Evolutionary conservation across 2,113 vertebrate genomes (phyloP), one percentile per base, ranked within the genome.

Genomic region (Bungarus multicinctus): DNA sequence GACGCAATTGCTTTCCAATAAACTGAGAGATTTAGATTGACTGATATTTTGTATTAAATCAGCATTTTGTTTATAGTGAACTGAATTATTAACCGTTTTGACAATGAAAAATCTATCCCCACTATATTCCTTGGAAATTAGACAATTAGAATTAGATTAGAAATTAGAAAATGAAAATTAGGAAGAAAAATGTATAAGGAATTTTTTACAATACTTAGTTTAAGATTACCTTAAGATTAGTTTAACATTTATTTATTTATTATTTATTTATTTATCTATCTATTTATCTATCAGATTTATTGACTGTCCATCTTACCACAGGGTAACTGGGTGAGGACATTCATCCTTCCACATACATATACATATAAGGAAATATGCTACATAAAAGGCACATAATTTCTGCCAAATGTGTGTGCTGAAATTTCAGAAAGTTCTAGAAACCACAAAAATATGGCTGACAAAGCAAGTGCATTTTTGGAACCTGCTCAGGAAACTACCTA

Each of bases 61-160:
- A 89, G 74, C 60, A 25, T 4, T 93, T 25, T 12, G 92, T 34
- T 39, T 39, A 92, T 5, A 11, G 18, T 10, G 54, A 92, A 85
- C 58, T 94, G 92, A 95, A 94, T 96, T 94, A 95, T 93, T 93
- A 96, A 55, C 69, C 50, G 88, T 89, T 93, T 60, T 47, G 86
- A n/a, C 88, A 90, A 10, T 89, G 57, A 91, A 94, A 93, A 93
- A 9, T 91, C 87, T 93, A 9, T 90, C 88, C 92, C 91, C 52
- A 50, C 94, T 87, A 93, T 87, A 12, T 91, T 97, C 86, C 92
- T 43, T 89, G 88, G 94, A 92, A 95, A 94, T 89, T 94, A 27
- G 90, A 93, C 95, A 95, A 92, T 22, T 22, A 55, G 20, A 55
- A 22, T 55, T 55, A 55, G 5, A 55, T 55, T 55, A 55, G 94